Evolutionary conservation across 1,140 invertebrate species (phyloP), one percentile per base, ranked within the genome.

Genomic region (Lepidurus packardi): DNA sequence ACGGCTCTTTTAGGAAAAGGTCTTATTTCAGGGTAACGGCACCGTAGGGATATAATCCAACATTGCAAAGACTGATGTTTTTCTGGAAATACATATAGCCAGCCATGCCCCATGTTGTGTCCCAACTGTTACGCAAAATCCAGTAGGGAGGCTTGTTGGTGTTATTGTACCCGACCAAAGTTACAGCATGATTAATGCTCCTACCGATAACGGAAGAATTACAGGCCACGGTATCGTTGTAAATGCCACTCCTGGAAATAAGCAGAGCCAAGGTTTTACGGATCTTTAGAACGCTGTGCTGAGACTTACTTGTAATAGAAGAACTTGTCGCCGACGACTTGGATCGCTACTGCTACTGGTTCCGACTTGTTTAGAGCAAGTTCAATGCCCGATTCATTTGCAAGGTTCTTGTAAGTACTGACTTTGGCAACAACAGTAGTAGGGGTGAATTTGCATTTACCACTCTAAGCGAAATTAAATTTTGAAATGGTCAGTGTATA

Each of bases 51-150:
- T 78, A 75, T 25, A 82, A 83, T 21, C 84, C 84, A 73, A 87
- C 83, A 43, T 86, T 85, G 80, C 86, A 87, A 81, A 85, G 87
- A 42, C 83, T 81, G 73, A 82, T 81, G 79, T 86, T 85, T 43
- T 86, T 81, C 0, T 82, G 78, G 82, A 88, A 86, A 78, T 82
- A 79, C 42, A 87, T 82, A 79, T 87, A 88, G 11, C 87, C 87
- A 80, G 85, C 78, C 75, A 84, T 80, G 42, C 87, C 87, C 82
- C 85, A 88, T 45, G 84, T 81, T 34, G 81, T 78, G 11, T 85
- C 87, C 87, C 87, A 88, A 6, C 86, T 86, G 81, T 88, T 88
- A n/a, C 85, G 83, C 10, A 87, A 85, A 53, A 87, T 88, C 78
- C 87, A 88, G 80, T 85, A 87, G 53, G 86, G 83, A 24, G 87